phyloP scores from a whole-genome alignment of 1,140 invertebrate species.

The Daktulosphaira vitifoliae region DNA sequence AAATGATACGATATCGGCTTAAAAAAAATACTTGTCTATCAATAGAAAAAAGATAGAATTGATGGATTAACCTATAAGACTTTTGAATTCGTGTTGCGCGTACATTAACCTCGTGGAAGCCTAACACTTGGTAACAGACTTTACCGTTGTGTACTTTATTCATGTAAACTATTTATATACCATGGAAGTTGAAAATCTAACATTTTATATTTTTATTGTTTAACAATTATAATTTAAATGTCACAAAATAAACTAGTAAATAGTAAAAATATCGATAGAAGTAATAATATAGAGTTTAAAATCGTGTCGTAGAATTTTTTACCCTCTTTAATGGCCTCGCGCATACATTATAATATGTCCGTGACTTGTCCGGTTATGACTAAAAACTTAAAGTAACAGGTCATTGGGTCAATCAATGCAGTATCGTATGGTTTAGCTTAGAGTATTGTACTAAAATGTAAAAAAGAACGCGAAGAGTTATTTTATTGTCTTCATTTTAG shows the following conservation, averaged over 20 bases:
- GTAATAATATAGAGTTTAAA: too few relatives aligned
- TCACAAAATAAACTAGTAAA: too few relatives aligned
- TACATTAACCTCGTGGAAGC: conserved; percentile 20
- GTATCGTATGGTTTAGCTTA: not conserved
- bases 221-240: too few relatives aligned
- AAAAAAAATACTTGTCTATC: too few relatives aligned
- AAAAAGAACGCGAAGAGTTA: too few relatives aligned
- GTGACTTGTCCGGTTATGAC: not conserved
- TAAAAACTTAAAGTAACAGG: not conserved
- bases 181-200: too few relatives aligned
- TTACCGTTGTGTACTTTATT: conserved; percentile 1
- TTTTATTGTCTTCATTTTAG: too few relatives aligned
- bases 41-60: too few relatives aligned
- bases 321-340: not conserved
- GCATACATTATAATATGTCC: not conserved
- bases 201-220: too few relatives aligned
- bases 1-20: not conserved
- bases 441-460: not conserved
- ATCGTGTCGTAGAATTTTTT: too few relatives aligned
- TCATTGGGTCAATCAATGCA: conserved; percentile 29
- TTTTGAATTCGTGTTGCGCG: conserved; percentile 25
- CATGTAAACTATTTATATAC: not conserved
- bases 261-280: too few relatives aligned
- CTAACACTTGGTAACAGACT: conserved; percentile 10
- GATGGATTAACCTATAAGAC: conserved; percentile 21